Evolutionary conservation across 1,140 invertebrate genomes (phyloP).

Genomic region (Anoplolepis gracilipes): DNA sequence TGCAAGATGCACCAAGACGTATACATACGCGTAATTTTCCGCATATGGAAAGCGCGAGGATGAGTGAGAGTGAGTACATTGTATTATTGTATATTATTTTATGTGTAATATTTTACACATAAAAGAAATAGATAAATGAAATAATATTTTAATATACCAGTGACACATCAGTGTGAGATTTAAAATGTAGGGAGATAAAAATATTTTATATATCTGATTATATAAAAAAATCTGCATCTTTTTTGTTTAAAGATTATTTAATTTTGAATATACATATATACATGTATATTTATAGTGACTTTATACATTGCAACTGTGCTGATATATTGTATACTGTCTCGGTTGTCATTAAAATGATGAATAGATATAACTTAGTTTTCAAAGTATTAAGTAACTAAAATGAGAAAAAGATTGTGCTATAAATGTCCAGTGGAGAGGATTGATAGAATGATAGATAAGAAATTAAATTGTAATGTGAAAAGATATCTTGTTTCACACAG

Average conservation of each 20-base stretch:
- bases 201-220: neutral
- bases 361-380: neutral
- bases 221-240: neutral
- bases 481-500: neutral
- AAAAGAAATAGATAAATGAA: neutral
- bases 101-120: neutral
- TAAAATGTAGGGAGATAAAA: neutral
- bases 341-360: neutral
- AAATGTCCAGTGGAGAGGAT: neutral
- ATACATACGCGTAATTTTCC: conserved; percentile 34
- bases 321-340: neutral
- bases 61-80: neutral
- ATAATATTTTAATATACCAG: neutral
- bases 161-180: neutral
- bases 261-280: neutral
- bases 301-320: neutral
- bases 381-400: neutral
- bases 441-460: neutral
- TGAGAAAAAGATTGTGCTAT: neutral
- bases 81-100: neutral
- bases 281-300: neutral
- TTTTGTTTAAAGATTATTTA: neutral
- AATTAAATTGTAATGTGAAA: neutral
- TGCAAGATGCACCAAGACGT: conserved; percentile 65
- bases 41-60: neutral